These are phyloP conservation scores for Gonocerus acuteangulatus DNA, from an alignment of 2,888 invertebrate genomes.

Conservation along the genomic window DNA sequence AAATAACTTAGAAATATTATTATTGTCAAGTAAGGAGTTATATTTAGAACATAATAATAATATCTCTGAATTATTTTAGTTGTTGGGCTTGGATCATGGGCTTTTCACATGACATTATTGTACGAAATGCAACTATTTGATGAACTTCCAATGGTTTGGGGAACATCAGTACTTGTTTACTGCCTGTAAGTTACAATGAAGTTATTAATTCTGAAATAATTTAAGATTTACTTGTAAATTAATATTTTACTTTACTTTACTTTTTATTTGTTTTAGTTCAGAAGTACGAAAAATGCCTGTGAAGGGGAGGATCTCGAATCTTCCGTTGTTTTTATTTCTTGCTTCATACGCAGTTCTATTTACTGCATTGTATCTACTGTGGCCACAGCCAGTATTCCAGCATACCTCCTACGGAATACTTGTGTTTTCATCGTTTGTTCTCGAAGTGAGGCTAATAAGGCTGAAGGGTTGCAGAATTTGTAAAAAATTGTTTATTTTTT, in stretches of 20 bases:
- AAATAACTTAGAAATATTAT: too few relatives aligned
- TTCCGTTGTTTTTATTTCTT: conserved; percentile 32
- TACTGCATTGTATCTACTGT: conserved; percentile 37
- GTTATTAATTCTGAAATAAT: too few relatives aligned
- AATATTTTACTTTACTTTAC: neutral
- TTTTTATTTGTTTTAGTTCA: conserved; percentile 28
- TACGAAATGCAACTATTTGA: conserved; percentile 46
- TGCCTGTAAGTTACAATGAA: conserved; percentile 44
- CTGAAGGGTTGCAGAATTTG: conserved; percentile 37
- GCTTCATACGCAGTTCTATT: conserved; percentile 35
- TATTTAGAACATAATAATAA: too few relatives aligned
- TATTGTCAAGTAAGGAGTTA: too few relatives aligned
- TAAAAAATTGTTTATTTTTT: conserved; percentile 35
- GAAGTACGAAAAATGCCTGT: conserved; percentile 30
- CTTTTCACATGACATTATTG: conserved; percentile 43
- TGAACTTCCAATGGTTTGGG: conserved; percentile 46
- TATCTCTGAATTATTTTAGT: too few relatives aligned
- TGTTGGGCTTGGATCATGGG: conserved; percentile 47
- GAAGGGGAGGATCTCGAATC: conserved; percentile 32
- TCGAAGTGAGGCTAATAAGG: conserved; percentile 36
- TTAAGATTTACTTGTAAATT: neutral
- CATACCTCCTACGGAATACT: conserved; percentile 43
- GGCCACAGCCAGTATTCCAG: conserved; percentile 41
- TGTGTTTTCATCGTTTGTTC: conserved; percentile 39
- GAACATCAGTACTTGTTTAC: conserved; percentile 43